Conservation (phyloP, 2,113 vertebrate species). For the Psilopsiagon aymara region DNA sequence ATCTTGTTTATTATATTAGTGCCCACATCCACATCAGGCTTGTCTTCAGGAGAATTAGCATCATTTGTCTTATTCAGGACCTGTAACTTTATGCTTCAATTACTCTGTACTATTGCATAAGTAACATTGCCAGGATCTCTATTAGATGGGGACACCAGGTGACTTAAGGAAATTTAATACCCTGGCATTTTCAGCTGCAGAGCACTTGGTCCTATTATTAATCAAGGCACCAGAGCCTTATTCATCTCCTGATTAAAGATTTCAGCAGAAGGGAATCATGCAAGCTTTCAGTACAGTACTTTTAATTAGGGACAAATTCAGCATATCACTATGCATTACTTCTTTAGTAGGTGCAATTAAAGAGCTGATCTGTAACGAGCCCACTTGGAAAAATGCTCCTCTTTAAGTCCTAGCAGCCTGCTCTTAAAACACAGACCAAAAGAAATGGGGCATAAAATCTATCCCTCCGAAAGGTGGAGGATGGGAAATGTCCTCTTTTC, state of each 20-base stretch:
- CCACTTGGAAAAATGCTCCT: neutral
- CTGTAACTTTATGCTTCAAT: constrained; percentile 42
- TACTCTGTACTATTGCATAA: constrained; percentile 18
- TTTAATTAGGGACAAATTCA: constrained; percentile 58
- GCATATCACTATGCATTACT: constrained; percentile 38
- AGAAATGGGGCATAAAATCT: neutral
- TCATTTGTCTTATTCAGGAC: constrained; percentile 36
- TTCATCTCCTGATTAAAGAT: constrained; percentile 57
- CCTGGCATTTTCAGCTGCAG: constrained; percentile 50
- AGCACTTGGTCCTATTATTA: constrained; percentile 56
- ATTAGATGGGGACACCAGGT: constrained; percentile 39
- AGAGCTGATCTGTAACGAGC: constrained; percentile 1
- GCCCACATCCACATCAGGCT: neutral
- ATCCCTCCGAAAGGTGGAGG: neutral
- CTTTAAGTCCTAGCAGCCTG: neutral
- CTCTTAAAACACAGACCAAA: neutral
- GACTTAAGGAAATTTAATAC: constrained; percentile 57
- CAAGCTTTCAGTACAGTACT: constrained; percentile 36
- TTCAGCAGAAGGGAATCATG: constrained; percentile 42
- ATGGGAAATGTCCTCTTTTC: neutral
- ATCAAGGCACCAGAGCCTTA: constrained; percentile 52
- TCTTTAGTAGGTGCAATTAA: constrained; percentile 47
- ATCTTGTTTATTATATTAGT: constrained; percentile 22
- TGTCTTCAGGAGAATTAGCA: constrained; percentile 39
- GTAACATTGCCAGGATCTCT: constrained; percentile 52